phyloP scores from a whole-genome alignment of 2,113 vertebrate genomes.

The Microcebus griseorufus region DNA sequence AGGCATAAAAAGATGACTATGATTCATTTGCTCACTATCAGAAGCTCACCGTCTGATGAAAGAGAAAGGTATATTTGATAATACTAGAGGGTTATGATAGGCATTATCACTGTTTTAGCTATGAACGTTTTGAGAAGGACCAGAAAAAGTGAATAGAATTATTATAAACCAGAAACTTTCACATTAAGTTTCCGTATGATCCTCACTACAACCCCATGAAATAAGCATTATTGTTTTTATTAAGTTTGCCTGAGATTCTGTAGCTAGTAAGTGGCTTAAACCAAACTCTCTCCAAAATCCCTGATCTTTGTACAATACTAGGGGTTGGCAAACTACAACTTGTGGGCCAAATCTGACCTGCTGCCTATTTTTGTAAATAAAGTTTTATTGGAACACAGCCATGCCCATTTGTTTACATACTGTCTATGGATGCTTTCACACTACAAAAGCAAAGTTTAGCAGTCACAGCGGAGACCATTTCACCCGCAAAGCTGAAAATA shows the following conservation, averaged over 20 bases:
- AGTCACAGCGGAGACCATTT: neutral
- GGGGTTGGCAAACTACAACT: neutral
- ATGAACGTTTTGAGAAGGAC: neutral
- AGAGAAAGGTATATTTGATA: neutral
- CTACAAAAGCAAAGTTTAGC: neutral
- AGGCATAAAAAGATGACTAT: neutral
- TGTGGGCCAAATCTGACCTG: neutral
- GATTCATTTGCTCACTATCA: neutral
- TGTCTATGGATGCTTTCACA: neutral
- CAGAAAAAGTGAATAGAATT: neutral
- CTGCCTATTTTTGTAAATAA: neutral
- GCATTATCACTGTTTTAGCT: neutral
- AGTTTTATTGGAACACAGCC: slow-evolving; percentile 14
- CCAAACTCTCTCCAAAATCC: neutral
- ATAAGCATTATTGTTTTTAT: neutral
- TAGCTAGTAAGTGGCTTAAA: neutral
- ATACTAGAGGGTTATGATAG: neutral
- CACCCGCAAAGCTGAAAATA: neutral
- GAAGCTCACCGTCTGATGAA: neutral
- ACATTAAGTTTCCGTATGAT: neutral
- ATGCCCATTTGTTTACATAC: neutral
- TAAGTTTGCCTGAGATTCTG: neutral
- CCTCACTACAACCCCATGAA: neutral
- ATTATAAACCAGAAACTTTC: neutral
- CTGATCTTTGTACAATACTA: neutral